Evolutionary conservation across 1,140 invertebrate genomes (phyloP).

Genomic region (Halesus radiatus): DNA sequence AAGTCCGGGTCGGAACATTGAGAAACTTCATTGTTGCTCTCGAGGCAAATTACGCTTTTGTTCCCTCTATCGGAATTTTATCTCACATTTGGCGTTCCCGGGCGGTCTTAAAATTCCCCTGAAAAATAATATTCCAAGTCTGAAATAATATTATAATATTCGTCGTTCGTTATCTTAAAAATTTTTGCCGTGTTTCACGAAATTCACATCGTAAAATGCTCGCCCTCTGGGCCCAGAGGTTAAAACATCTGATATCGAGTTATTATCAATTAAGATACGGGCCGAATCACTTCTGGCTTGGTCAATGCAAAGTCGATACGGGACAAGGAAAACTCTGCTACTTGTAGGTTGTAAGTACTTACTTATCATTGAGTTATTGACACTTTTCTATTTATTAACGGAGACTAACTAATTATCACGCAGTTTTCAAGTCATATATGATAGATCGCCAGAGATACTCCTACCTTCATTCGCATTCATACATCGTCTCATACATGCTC

Average conservation of each 20-base stretch:
- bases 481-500: too few species aligned
- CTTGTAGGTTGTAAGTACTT: too few species aligned
- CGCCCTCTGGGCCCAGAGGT: slow-evolving; percentile 25
- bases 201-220: slow-evolving; percentile 38
- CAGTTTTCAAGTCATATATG: too few species aligned
- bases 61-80: slow-evolving; percentile 35
- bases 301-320: background rate
- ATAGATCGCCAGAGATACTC: too few species aligned
- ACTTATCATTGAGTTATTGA: too few species aligned
- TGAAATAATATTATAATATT: slow-evolving; percentile 36
- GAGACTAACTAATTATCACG: too few species aligned
- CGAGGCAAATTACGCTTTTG: slow-evolving; percentile 22
- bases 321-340: too few species aligned
- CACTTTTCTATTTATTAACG: too few species aligned
- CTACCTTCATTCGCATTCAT: too few species aligned
- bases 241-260: slow-evolving; percentile 39
- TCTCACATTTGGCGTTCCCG: slow-evolving; percentile 29
- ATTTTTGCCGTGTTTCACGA: slow-evolving; percentile 42
- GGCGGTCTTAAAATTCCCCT: slow-evolving; percentile 30
- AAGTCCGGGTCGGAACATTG: slow-evolving; percentile 16
- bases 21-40: slow-evolving; percentile 36
- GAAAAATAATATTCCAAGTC: slow-evolving; percentile 42
- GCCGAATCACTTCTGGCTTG: background rate
- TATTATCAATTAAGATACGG: slow-evolving; percentile 38
- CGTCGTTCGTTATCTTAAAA: slow-evolving; percentile 32